Evolutionary conservation across 2,888 invertebrate genomes (phyloP), one percentile per base, ranked within the genome.

Genomic region (Caenorhabditis auriculariae): DNA sequence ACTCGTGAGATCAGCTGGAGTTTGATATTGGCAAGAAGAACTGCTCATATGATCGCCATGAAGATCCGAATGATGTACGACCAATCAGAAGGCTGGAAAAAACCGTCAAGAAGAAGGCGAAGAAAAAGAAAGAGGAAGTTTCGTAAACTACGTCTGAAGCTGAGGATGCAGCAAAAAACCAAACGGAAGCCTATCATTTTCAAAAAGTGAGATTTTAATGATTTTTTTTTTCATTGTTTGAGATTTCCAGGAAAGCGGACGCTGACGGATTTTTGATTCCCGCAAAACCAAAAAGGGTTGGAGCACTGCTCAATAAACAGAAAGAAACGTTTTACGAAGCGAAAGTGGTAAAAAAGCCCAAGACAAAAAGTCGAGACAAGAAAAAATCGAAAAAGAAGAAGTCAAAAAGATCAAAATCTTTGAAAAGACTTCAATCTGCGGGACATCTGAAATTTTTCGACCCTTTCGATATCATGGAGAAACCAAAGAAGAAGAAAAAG

Each of bases 21-120:
- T 60, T 44, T 74, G 41, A 55, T 77, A n/a, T 27, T 78, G 5
- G 56, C 77, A 4, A 46, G 77, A 37, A 42, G 70, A 21, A 21
- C 68, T 0, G 66, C 65, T 9, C 53, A 62, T 35, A 50, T 74
- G 19, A 29, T 74, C 1, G 49, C 61, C 7, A n/a, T 42, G 38
- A 63, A 59, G 26, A 24, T 53, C 17, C 7, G 51, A 17, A n/a
- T 51, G 4, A 6, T 51, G 4, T 24, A 28, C 23, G 51, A 51
- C 29, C 24, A 42, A 29, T 28, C 51, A 21, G 15, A 29, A 3
- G 23, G 29, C 23, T 32, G 27, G 56, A 44, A 21, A 29, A 50
- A 32, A 35, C 15, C 19, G 32, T 35, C 26, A 24, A 39, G n/a
- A 38, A n/a, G 17, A 3, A 19, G n/a, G 19, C n/a, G 47, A 47